Evolutionary conservation across 2,888 invertebrate genomes (phyloP).

Genomic region (Mesorhabditis spiculigera): DNA sequence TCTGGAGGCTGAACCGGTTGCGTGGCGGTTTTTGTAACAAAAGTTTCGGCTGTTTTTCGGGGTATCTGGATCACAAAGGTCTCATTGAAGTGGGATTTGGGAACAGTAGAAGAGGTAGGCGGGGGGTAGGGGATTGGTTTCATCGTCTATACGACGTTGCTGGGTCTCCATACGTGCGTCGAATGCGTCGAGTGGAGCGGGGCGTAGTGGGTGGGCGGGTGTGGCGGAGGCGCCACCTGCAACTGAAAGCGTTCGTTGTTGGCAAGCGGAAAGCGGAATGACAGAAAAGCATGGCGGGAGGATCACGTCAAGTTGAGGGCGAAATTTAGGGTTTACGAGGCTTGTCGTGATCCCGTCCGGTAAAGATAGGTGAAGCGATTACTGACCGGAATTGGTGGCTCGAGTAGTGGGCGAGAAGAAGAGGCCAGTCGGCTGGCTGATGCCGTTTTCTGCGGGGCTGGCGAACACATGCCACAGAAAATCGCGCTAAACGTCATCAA

Average conservation of each 20-base stretch:
- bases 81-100: no score
- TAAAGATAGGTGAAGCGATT: neutral
- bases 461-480: conserved; percentile 35
- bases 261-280: neutral
- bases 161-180: conserved; percentile 30
- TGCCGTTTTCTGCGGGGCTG: conserved; percentile 27
- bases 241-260: conserved; percentile 1
- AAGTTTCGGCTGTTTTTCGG: no score
- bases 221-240: conserved; percentile 28
- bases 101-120: no score
- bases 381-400: conserved; percentile 26
- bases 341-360: no score
- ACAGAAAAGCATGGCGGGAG: no score
- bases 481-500: conserved; percentile 14
- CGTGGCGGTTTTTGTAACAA: no score
- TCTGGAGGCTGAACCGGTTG: no score
- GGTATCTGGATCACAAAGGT: no score
- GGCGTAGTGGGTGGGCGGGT: conserved; percentile 29
- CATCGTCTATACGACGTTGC: conserved; percentile 26
- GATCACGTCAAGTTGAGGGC: neutral
- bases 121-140: neutral
- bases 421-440: conserved; percentile 18
- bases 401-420: conserved; percentile 32
- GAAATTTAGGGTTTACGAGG: no score
- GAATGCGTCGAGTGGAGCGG: conserved; percentile 32